These are phyloP conservation scores for Zhuqinia jingwanae DNA, from an alignment of 2,888 invertebrate genomes.

Conservation along the genomic window DNA sequence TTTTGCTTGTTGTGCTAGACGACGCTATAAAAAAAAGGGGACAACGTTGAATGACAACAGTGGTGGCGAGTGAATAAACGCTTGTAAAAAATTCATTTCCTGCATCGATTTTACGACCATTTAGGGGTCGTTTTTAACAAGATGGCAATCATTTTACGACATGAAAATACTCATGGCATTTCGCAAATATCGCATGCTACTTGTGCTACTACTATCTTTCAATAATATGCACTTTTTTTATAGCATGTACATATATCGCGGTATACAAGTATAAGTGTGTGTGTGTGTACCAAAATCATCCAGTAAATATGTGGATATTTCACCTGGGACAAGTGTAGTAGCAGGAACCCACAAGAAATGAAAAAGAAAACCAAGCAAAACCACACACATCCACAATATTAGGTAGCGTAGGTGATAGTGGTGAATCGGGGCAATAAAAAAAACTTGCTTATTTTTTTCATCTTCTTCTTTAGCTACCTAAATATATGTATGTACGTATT, in stretches of 20 bases:
- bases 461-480: not conserved
- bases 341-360: no score
- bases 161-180: slow-evolving; percentile 60
- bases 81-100: slow-evolving; percentile 73
- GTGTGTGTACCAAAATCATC: not conserved
- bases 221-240: not conserved
- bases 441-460: not conserved
- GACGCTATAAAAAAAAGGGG: not conserved
- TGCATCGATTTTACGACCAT: slow-evolving; percentile 72
- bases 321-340: slow-evolving; percentile 34
- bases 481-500: not conserved
- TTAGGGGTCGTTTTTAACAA: slow-evolving; percentile 71
- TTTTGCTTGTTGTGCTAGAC: not conserved
- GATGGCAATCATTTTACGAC: slow-evolving; percentile 72
- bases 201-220: not conserved
- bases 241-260: not conserved
- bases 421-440: slow-evolving; percentile 52
- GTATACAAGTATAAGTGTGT: no score
- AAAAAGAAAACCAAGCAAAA: not conserved
- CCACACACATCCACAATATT: not conserved
- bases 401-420: no score
- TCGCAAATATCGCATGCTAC: slow-evolving; percentile 16
- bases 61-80: slow-evolving; percentile 24
- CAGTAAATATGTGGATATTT: slow-evolving; percentile 26
- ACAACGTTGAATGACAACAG: not conserved